A percentile compares a stretch with the other conserved stretches of the same genome.
Evolutionary conservation across 2,113 vertebrate species (phyloP).

Genomic region (Microtus richardsoni): DNA sequence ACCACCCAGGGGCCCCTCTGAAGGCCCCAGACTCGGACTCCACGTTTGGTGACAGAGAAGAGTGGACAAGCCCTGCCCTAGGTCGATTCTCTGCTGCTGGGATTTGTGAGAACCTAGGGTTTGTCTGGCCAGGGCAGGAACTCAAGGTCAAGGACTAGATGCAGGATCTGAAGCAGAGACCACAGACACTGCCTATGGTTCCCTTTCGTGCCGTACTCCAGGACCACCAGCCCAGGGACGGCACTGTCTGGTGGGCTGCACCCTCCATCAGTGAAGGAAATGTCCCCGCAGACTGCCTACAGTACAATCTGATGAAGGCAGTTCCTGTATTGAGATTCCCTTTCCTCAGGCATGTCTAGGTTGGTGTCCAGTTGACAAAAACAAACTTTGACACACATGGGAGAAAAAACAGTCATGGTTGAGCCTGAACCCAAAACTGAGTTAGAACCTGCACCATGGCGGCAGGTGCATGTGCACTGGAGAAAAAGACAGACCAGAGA

Average conservation of each 20-base stretch:
- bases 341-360: neutral
- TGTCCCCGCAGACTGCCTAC: neutral
- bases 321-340: neutral
- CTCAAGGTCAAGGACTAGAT: neutral
- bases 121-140: too few species aligned
- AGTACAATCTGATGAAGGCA: too few species aligned
- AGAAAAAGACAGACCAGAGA: neutral
- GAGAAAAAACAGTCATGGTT: neutral
- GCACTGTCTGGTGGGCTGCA: neutral
- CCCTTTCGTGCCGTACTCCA: neutral
- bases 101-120: neutral
- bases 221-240: neutral
- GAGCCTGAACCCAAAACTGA: neutral
- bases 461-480: neutral
- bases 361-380: neutral
- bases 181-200: neutral
- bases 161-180: neutral
- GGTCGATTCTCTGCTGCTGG: neutral
- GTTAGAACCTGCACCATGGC: too few species aligned
- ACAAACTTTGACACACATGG: neutral
- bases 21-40: neutral
- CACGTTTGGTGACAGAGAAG: too few species aligned
- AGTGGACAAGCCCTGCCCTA: rapidly evolving
- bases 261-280: neutral
- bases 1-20: too few species aligned